Conservation (phyloP, 2,888 invertebrate genomes). For the Acholoe squamosa region DNA sequence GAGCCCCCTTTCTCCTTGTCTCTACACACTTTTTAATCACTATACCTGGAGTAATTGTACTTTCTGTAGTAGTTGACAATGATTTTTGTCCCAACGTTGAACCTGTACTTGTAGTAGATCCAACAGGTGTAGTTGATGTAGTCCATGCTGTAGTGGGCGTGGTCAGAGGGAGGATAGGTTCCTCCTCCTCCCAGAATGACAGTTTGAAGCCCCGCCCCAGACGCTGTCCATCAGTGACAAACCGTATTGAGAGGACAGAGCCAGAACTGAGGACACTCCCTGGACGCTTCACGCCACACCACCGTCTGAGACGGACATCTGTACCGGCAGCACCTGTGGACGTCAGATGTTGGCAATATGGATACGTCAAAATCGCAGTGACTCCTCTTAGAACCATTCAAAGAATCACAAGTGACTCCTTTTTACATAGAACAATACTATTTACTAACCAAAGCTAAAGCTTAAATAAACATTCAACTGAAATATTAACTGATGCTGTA, state of each 20-base stretch:
- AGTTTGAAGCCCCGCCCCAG: slow-evolving; percentile 33
- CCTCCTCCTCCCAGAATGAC: not conserved
- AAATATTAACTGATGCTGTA: too few species aligned
- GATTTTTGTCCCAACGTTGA: not conserved
- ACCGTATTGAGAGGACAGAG: not conserved
- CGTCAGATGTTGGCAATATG: not conserved
- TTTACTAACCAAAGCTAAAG: too few species aligned
- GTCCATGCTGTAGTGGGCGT: not conserved
- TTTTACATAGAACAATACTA: too few species aligned
- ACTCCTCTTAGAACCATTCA: too few species aligned
- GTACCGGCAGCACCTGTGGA: not conserved
- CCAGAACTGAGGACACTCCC: not conserved
- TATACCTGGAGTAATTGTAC: too few species aligned
- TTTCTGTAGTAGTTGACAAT: not conserved
- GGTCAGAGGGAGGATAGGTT: not conserved
- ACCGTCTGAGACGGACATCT: not conserved
- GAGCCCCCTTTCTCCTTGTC: too few species aligned
- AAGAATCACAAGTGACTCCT: too few species aligned
- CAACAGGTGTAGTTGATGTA: too few species aligned
- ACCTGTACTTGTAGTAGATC: not conserved
- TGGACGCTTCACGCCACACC: slow-evolving; percentile 21
- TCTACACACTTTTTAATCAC: too few species aligned
- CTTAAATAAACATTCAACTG: too few species aligned
- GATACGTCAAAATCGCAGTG: too few species aligned
- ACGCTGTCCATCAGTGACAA: not conserved